A percentile compares a stretch with the other conserved stretches of the same genome.
phyloP scores from a whole-genome alignment of 2,888 invertebrate genomes.

The Brachynemurus nebulosus region DNA sequence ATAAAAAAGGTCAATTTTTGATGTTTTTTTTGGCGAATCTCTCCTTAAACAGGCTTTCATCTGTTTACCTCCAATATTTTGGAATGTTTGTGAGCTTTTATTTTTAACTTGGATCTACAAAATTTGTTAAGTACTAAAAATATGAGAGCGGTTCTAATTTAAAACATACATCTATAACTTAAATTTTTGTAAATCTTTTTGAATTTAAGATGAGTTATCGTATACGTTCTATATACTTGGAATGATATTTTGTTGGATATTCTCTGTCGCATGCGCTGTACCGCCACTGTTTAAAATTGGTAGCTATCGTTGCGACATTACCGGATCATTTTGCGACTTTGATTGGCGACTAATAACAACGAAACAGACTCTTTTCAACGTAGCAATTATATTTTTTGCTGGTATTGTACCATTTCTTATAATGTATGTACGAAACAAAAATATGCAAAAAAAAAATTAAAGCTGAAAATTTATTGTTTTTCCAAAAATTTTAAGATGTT shows the following conservation, averaged over 20 bases:
- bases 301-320: conserved; percentile 36
- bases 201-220: conserved; percentile 34
- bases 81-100: too few species aligned
- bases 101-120: too few species aligned
- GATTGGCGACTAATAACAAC: conserved; percentile 35
- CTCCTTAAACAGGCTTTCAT: too few species aligned
- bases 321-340: conserved; percentile 35
- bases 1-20: too few species aligned
- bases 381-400: conserved; percentile 33
- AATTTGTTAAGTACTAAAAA: too few species aligned
- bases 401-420: conserved; percentile 33
- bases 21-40: too few species aligned
- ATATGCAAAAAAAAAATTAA: background rate
- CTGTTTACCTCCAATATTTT: too few species aligned
- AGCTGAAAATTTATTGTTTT: background rate
- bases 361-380: conserved; percentile 33
- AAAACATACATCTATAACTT: too few species aligned
- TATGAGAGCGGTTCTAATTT: too few species aligned
- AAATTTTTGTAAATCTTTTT: too few species aligned
- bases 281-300: conserved; percentile 38
- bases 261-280: conserved; percentile 31
- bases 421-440: conserved; percentile 27
- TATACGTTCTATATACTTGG: conserved; percentile 34
- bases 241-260: conserved; percentile 33
- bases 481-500: conserved; percentile 10